Percentiles rank a stretch among this genome's conserved stretches.
Evolutionary conservation across 2,113 vertebrate species (phyloP).

Genomic region (Alethe castanea): DNA sequence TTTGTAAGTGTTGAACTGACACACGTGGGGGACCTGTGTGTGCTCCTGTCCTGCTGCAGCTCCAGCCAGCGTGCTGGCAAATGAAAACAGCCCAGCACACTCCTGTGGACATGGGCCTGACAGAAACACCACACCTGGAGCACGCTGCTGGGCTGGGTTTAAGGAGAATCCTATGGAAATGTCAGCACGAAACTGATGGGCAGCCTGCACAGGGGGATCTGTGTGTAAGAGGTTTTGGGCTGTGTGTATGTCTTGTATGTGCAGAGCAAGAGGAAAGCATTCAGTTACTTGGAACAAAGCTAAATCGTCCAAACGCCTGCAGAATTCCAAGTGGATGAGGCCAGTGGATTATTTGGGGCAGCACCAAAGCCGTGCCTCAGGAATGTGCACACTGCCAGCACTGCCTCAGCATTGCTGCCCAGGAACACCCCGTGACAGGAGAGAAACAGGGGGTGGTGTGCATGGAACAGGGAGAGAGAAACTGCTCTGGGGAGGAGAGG

Average conservation of each 20-base stretch:
- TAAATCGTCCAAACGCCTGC: neutral
- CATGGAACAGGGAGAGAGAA: neutral
- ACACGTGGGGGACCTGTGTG: accelerated
- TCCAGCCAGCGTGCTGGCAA: neutral
- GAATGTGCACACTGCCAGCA: accelerated
- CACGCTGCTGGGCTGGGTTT: neutral
- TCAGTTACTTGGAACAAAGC: neutral
- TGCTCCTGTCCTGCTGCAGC: neutral
- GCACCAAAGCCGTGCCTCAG: neutral
- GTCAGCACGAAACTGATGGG: neutral
- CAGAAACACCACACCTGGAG: neutral
- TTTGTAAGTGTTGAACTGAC: neutral
- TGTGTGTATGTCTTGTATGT: accelerated
- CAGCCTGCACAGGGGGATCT: neutral
- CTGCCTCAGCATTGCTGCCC: neutral
- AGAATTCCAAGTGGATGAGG: neutral
- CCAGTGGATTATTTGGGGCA: neutral
- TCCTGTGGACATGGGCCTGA: neutral
- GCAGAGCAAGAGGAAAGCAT: neutral
- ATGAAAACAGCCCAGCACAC: neutral
- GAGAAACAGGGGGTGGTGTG: neutral
- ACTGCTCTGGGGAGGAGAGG: neutral
- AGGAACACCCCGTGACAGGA: neutral
- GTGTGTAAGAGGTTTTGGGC: accelerated
- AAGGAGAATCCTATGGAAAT: neutral